Base-by-base conservation (phyloP, 2,888 invertebrate genomes). In the Ennomos erosarius region DNA sequence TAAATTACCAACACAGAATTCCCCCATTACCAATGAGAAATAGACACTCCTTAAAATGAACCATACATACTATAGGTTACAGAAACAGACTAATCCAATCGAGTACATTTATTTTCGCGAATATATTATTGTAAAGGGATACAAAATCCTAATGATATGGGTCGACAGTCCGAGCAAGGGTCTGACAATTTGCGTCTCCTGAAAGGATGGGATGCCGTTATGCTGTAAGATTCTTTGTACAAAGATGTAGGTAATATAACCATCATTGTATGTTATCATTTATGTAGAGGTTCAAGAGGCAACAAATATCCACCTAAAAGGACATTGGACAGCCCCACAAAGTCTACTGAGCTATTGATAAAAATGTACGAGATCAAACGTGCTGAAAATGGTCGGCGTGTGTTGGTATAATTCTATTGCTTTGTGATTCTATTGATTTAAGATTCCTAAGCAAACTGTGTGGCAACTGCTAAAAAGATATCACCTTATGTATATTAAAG, bases 131-230 rank as follows among this genome's bases (percentile, higher is more conserved):
- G 62, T 40, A 51, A 47, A 56, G 43, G 62, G 60, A 58, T 58
- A 65, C 59, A 64, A 59, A 26, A 62, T 59, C 59, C 59, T 54
- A 57, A 67, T 67, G 70, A 70, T 55, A 65, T 44, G 70, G 69
- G 70, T 69, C 64, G 69, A 69, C 67, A 61, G 55, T 60, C 45
- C 54, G 51, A 64, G 59, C 55, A 46, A 51, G 64, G 64, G 55
- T 63, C 62, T 55, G 51, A 59, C 63, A 62, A 68, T 64, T 68
- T 51, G 62, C 57, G 55, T 55, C 46, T 44, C 10, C 48, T 48
- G 59, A 54, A 65, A 62, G 59, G 64, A 59, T 58, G 33, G 54
- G 46, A 36, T 38, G 47, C 51, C 40, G 48, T 48, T 56, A 50
- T 55, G 50, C 44, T 59, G 37, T 35, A 40, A 37, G 16, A 43